phyloP scores from a whole-genome alignment of 2,113 vertebrate species.

The Pantherophis guttatus region DNA sequence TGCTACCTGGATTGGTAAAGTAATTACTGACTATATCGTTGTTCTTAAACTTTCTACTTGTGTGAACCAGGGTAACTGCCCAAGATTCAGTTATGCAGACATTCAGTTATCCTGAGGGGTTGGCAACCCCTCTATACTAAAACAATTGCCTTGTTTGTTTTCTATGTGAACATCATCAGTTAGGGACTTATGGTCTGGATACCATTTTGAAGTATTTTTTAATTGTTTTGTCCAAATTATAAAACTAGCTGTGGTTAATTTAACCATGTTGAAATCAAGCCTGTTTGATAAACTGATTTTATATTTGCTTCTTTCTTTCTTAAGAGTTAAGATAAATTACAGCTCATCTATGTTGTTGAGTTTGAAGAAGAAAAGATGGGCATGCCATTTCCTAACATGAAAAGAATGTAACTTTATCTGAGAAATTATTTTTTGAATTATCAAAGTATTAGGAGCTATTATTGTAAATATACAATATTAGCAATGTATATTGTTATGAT shows the following conservation, averaged over 20 bases:
- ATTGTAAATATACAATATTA: not conserved
- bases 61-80: not conserved
- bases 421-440: not conserved
- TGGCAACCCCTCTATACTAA: not conserved
- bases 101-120: not conserved
- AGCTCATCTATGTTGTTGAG: no score
- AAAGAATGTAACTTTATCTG: not conserved
- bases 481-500: not conserved
- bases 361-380: no score
- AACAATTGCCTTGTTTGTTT: not conserved
- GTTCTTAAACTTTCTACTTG: not conserved
- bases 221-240: no score
- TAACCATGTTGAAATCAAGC: no score
- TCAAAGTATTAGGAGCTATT: not conserved
- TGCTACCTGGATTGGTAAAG: not conserved
- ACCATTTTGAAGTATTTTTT: not conserved
- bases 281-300: no score
- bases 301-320: no score
- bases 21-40: not conserved
- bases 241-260: no score
- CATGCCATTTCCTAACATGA: not conserved
- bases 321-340: no score
- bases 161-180: not conserved
- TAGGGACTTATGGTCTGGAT: slow-evolving; percentile 4
- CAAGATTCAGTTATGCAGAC: not conserved